Conservation (phyloP, 2,888 invertebrate species). For the Trachelus iudaicus region DNA sequence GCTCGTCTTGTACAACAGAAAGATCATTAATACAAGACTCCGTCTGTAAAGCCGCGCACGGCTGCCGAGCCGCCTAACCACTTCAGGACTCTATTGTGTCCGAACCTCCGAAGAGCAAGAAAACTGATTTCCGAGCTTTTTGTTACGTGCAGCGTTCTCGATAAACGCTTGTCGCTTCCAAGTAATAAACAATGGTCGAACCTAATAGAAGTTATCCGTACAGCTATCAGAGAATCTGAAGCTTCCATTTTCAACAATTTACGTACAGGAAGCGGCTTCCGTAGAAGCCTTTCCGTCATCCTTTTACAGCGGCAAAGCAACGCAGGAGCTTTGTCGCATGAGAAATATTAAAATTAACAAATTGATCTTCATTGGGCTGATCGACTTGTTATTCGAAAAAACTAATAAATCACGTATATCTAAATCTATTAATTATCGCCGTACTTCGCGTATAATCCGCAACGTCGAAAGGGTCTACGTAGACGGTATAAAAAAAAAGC, state of each 20-base stretch:
- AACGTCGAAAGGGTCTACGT: background rate
- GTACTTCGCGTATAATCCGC: background rate
- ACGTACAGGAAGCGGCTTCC: background rate
- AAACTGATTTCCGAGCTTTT: background rate
- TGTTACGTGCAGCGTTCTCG: background rate
- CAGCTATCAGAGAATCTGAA: background rate
- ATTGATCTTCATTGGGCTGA: background rate
- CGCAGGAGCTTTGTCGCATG: background rate
- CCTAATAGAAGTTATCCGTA: background rate
- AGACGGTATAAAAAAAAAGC: background rate
- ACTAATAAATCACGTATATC: background rate
- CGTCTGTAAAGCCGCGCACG: slow-evolving; percentile 19
- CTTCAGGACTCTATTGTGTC: slow-evolving; percentile 38
- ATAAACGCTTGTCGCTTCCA: background rate
- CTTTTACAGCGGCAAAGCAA: background rate
- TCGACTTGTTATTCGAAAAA: background rate
- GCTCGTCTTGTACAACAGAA: slow-evolving; percentile 13
- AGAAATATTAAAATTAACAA: background rate
- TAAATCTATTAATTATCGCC: background rate
- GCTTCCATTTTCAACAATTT: background rate
- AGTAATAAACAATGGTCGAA: background rate
- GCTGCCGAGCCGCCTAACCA: slow-evolving; percentile 1
- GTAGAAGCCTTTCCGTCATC: background rate
- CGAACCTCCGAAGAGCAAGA: slow-evolving; percentile 20
- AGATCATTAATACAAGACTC: slow-evolving; percentile 53